Base-by-base conservation (phyloP, 2,113 vertebrate genomes). In the Tautogolabrus adspersus region DNA sequence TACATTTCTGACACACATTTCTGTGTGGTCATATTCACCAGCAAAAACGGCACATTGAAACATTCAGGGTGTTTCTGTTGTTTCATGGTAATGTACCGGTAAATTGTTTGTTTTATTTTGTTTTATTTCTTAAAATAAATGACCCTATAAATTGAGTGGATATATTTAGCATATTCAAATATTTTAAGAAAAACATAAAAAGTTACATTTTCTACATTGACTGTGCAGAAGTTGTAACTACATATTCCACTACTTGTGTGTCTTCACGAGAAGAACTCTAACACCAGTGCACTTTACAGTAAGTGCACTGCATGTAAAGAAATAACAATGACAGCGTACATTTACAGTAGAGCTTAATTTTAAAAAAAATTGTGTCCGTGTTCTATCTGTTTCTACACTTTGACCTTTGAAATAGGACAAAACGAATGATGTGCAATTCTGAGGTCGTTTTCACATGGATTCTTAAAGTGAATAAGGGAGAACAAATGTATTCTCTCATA, bases 11-110 rank as follows among this genome's bases (percentile, higher is more conserved):
- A 34, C 30, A 34, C 3, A 34, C 30, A 34, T 3, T 34, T 1
- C 3, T 4, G 30, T 4, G 30, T n/a, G n/a, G 68, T 42, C 68
- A 81, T 80, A 75, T 42, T 83, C 75, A 80, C 82, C 83, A 88
- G 82, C 74, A 84, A 68, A 19, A 64, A 69, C 38, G 34, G n/a
- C 38, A 62, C 66, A 66, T 55, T 56, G 23, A 66, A 69, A 63
- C 26, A 42, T 82, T 83, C 82, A 87, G 73, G 77, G 57, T n/a
- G 49, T 66, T 69, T 73, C 4, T 69, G 15, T 37, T 55, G 23
- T 70, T 81, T 67, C 38, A 19, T 51, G 42, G 72, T 70, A 51
- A 34, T 57, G 30, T n/a, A n/a, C n/a, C n/a, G n/a, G n/a, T 52
- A 40, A 34, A 37, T 18, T 37, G 44, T 40, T 21, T 59, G n/a